These are phyloP conservation scores for Neolamprologus sp. DNA, from an alignment of 2,113 vertebrate genomes.

Conservation along the genomic window DNA sequence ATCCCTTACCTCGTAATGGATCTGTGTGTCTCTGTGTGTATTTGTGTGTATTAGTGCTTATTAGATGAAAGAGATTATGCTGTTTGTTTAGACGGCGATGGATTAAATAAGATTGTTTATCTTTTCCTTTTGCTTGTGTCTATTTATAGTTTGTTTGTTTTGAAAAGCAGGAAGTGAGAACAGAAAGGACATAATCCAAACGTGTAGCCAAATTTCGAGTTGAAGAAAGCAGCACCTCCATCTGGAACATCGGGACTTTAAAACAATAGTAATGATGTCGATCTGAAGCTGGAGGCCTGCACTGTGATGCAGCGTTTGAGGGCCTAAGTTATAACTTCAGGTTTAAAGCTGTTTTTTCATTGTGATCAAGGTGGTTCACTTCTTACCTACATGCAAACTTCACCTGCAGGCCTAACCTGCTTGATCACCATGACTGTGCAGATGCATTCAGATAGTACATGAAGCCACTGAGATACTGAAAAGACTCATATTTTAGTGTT, in stretches of 20 bases:
- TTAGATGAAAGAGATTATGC: background rate
- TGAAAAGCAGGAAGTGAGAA: background rate
- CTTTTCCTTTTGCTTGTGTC: background rate
- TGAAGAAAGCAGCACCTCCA: background rate
- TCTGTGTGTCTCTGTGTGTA: background rate
- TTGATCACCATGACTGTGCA: background rate
- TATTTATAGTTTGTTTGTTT: conserved; percentile 4
- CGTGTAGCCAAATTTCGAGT: background rate
- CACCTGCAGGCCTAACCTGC: background rate
- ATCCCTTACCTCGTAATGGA: background rate
- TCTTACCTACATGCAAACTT: background rate
- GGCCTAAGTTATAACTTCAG: background rate
- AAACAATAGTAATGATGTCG: rapidly evolving
- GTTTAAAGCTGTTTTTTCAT: background rate
- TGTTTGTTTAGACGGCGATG: background rate
- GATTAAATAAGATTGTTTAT: background rate
- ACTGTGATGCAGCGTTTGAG: rapidly evolving
- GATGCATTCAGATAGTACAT: background rate
- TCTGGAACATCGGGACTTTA: background rate
- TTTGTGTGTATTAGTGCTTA: background rate
- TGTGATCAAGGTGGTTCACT: background rate
- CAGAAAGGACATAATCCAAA: background rate
- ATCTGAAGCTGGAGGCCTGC: background rate
- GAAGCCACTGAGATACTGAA: background rate
- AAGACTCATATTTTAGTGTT: background rate